Conservation (phyloP, 2,113 vertebrate species). For the Rhipidura dahli region DNA sequence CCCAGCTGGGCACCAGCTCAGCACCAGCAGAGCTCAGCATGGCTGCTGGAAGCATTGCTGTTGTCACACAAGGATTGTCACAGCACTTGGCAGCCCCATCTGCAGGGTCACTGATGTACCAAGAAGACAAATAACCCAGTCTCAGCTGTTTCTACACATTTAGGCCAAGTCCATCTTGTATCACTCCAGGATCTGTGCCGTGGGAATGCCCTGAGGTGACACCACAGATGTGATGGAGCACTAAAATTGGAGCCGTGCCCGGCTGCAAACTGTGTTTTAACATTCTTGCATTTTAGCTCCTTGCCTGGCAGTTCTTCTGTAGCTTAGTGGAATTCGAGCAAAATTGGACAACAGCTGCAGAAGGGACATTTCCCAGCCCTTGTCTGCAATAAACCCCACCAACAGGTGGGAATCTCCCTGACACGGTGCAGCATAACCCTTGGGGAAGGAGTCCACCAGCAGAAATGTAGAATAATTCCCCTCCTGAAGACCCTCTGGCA, state of each 20-base stretch:
- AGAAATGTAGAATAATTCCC: neutral
- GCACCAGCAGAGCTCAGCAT: neutral
- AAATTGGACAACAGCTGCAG: neutral
- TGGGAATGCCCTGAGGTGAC: neutral
- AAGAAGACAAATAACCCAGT: neutral
- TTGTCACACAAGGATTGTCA: neutral
- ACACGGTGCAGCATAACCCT: neutral
- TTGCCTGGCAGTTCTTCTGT: neutral
- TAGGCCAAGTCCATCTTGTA: neutral
- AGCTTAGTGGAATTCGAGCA: neutral
- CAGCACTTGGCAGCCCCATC: neutral
- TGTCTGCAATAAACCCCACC: neutral
- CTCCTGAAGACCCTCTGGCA: neutral
- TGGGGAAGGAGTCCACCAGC: neutral
- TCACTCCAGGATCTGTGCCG: neutral
- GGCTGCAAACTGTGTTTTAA: neutral
- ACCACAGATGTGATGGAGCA: neutral
- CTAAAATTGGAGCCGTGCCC: neutral
- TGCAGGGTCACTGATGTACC: neutral
- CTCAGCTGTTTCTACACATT: neutral
- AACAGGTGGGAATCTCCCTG: neutral
- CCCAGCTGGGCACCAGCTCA: neutral
- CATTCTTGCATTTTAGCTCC: neutral
- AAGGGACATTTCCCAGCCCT: neutral
- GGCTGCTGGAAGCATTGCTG: neutral